Base-by-base conservation (phyloP, 2,797 vertebrate genomes). In the Hyperoplus immaculatus region DNA sequence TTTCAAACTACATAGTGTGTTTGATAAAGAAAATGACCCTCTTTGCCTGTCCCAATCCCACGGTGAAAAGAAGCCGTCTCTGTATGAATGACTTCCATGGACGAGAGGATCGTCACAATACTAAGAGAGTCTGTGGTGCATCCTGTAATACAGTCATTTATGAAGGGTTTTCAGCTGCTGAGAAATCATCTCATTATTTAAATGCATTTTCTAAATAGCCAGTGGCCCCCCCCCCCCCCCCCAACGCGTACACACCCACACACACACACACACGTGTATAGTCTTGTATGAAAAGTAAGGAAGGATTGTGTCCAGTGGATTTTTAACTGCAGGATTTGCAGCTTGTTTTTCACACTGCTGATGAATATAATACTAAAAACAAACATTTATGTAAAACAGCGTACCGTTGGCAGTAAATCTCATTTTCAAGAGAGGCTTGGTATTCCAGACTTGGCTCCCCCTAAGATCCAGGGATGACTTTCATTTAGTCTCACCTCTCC, bases 21-120 rank as follows among this genome's bases (percentile, higher is more conserved):
- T 96, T 97, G 96, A 97, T 97, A 95, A 95, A 95, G 95, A 97
- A 97, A 96, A 95, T 94, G 95, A 95, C 93, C 94, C 95, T 95
- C 95, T 95, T 95, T 95, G 91, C 94, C 95, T 86, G 91, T 96
- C 93, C 90, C 93, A 92, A 93, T 90, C 93, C 94, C 94, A 94
- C 89, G 93, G 95, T 84, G 75, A 80, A 29, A 83, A 86, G 54
- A 63, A 61, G 39, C 53, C 39, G 59, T 50, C 81, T 86, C 75
- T 77, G 72, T 94, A 78, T 95, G 93, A 80, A 78, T 87, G 73
- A 95, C 91, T 94, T 93, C 94, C 91, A 92, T 86, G 89, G 94
- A 93, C 78, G 89, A 89, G 85, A 94, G 92, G 93, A 94, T 54
- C 15, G 65, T 78, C 41, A 75, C 78, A 81, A 80, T 59, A 47